Percentiles rank a stretch among this genome's conserved stretches.
Conservation (phyloP, 2,888 invertebrate species). For the Galeruca laticollis region DNA sequence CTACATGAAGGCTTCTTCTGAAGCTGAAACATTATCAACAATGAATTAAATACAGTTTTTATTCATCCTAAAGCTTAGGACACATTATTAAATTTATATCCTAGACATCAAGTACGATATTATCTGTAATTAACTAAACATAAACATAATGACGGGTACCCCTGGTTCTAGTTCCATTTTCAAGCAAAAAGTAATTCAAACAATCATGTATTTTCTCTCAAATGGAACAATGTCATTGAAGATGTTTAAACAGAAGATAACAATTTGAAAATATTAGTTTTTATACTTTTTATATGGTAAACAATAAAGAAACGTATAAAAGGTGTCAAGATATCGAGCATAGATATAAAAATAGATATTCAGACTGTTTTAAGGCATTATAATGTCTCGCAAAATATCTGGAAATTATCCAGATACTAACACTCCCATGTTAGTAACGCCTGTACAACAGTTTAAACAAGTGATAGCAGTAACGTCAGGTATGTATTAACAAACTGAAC, state of each 20-base stretch:
- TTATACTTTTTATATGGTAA: constrained; percentile 11
- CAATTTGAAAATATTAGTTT: constrained; percentile 4
- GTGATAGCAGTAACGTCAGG: constrained; percentile 45
- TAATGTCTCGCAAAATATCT: neutral
- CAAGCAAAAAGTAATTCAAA: neutral
- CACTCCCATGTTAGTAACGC: constrained; percentile 32
- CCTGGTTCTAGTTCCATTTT: neutral
- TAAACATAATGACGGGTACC: neutral
- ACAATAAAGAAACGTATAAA: constrained; percentile 17
- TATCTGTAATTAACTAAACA: neutral
- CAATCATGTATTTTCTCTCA: neutral
- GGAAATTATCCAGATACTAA: constrained; percentile 24
- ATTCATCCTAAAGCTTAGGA: too few species aligned
- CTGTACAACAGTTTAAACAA: constrained; percentile 36
- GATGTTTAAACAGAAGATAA: constrained; percentile 13
- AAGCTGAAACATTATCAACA: too few species aligned
- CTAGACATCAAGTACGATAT: neutral
- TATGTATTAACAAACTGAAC: constrained; percentile 25
- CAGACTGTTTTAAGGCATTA: too few species aligned
- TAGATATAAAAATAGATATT: too few species aligned
- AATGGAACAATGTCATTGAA: neutral
- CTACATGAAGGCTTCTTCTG: too few species aligned
- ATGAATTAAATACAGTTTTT: too few species aligned
- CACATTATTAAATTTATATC: too few species aligned
- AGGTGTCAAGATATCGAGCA: neutral